Percentiles rank a stretch among this genome's conserved stretches.
Evolutionary conservation across 2,888 invertebrate species (phyloP).

Genomic region (Drosophila picticornis): DNA sequence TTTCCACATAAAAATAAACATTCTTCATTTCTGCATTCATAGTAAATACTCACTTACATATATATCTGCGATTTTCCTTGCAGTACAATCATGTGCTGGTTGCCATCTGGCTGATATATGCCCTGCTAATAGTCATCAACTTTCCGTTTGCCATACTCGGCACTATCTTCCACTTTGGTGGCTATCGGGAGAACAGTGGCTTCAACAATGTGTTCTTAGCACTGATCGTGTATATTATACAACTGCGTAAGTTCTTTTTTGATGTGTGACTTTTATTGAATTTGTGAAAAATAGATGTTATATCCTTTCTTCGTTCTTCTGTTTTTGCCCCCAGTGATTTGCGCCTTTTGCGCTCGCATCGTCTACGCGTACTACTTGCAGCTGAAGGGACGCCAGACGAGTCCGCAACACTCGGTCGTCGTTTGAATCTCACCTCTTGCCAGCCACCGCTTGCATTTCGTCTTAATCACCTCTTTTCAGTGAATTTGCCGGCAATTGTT

Average conservation of each 20-base stretch:
- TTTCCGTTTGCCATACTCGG: slow-evolving; percentile 75
- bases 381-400: slow-evolving; percentile 60
- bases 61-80: slow-evolving; percentile 1
- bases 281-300: background rate
- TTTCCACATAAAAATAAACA: background rate
- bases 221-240: slow-evolving; percentile 56
- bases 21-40: background rate
- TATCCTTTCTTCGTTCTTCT: background rate
- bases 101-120: slow-evolving; percentile 68
- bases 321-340: slow-evolving; percentile 45
- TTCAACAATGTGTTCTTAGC: slow-evolving; percentile 56
- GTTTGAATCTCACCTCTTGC: slow-evolving; percentile 48
- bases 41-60: background rate
- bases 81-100: slow-evolving; percentile 65
- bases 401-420: slow-evolving; percentile 62
- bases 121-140: slow-evolving; percentile 54
- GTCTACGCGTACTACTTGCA: slow-evolving; percentile 73
- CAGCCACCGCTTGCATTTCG: slow-evolving; percentile 21
- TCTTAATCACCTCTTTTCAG: background rate
- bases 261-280: background rate
- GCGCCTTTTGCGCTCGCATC: slow-evolving; percentile 62
- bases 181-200: slow-evolving; percentile 61
- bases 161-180: slow-evolving; percentile 73
- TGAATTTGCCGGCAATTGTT: slow-evolving; percentile 22
- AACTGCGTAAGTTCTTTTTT: slow-evolving; percentile 58